Evolutionary conservation across 2,888 invertebrate species (phyloP).

Genomic region (Pseudococcus jackbeardsleyi): DNA sequence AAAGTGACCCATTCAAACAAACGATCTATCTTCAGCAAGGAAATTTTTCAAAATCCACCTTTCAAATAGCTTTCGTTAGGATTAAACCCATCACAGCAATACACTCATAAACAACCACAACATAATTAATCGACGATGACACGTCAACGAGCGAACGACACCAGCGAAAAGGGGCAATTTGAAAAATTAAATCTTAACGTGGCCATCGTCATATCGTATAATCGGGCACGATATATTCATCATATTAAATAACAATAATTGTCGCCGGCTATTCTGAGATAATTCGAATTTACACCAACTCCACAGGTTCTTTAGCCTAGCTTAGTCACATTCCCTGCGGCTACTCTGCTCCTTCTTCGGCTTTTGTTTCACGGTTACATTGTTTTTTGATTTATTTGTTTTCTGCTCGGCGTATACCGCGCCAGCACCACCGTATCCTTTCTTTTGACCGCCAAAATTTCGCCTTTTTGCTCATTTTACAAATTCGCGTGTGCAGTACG

Average conservation of each 20-base stretch:
- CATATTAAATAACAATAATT: constrained; percentile 17
- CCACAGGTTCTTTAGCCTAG: not conserved
- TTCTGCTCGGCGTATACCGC: not conserved
- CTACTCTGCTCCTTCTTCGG: not conserved
- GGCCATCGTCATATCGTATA: no score
- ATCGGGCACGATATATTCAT: not conserved
- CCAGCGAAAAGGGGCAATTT: not conserved
- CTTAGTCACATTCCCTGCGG: not conserved
- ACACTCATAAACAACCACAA: no score
- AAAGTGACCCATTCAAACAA: no score
- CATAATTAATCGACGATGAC: not conserved
- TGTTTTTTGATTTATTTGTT: constrained; percentile 45
- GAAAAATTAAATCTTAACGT: not conserved
- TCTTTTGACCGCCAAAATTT: constrained; percentile 42
- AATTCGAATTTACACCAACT: not conserved
- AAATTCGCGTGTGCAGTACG: not conserved
- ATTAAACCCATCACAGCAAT: no score
- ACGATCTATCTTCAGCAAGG: no score
- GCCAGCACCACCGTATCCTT: not conserved
- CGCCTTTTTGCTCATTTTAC: not conserved
- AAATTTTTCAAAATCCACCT: no score
- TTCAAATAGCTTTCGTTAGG: no score
- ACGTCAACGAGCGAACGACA: not conserved
- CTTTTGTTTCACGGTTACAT: constrained; percentile 50
- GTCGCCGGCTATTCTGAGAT: constrained; percentile 9